phyloP scores from a whole-genome alignment of 2,797 vertebrate genomes.

The Cercopithecus neglectus region DNA sequence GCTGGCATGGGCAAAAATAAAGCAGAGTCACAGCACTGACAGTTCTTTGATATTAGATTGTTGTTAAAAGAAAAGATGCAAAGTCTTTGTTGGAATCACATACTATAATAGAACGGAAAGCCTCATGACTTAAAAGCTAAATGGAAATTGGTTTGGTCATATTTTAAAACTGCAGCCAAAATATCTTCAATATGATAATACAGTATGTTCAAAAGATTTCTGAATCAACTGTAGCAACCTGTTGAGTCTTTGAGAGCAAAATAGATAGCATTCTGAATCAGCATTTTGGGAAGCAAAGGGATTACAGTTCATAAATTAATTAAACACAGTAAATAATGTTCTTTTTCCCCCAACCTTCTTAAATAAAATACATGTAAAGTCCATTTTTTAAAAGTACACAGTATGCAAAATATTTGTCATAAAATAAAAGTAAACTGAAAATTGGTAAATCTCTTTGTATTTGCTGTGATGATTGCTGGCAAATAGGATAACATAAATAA shows the following conservation, averaged over 20 bases:
- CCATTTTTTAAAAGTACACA: neutral
- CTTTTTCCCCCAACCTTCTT: neutral
- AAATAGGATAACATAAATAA: neutral
- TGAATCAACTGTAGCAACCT: neutral
- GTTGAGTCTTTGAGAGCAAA: neutral
- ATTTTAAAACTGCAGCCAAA: conserved; percentile 50
- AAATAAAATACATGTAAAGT: neutral
- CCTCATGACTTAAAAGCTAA: conserved; percentile 61
- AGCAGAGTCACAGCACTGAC: neutral
- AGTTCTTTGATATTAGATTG: conserved; percentile 54
- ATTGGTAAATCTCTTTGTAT: neutral
- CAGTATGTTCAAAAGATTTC: conserved; percentile 26
- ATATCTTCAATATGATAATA: conserved; percentile 55
- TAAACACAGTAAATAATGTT: neutral
- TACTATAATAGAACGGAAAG: conserved; percentile 54
- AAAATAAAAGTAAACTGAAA: neutral
- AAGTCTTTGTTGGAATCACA: conserved; percentile 26
- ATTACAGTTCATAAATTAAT: neutral
- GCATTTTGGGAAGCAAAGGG: neutral
- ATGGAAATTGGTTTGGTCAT: conserved; percentile 58
- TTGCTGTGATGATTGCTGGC: neutral
- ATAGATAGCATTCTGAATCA: neutral
- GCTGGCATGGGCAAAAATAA: conserved; percentile 50
- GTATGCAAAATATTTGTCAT: neutral
- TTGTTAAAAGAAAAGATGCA: conserved; percentile 42